Evolutionary conservation across 2,888 invertebrate species (phyloP), one percentile per base, ranked within the genome.

Genomic region (Drosophila quasianomalipes): DNA sequence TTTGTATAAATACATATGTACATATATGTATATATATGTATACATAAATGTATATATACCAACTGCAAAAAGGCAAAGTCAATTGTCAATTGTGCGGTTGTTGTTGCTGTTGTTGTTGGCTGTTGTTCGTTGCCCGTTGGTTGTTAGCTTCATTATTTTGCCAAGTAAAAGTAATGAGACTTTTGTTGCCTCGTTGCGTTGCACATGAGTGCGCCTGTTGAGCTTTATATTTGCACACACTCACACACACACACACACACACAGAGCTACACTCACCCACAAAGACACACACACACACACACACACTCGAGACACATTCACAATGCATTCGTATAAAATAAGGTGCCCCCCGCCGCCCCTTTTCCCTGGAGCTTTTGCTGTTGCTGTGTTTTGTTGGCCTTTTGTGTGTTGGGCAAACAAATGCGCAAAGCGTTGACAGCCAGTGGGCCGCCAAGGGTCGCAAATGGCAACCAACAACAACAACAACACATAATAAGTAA

Each of bases 141-240:
- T 66, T 80, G 76, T 87, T 79, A 73, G 88, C 81, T 83, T 89
- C 85, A 90, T 90, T 87, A 87, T 87, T 26, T 87, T 87, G 90
- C 90, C 89, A 88, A 87, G 89, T 83, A 90, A 90, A 87, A 87
- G 90, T 88, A 87, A 87, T 87, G 90, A 87, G 90, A 90, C 89
- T 85, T 89, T 86, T 86, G 86, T 87, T 86, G 89, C 87, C 88
- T 89, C 80, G 88, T 86, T 89, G 86, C 83, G 88, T 85, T 85
- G 81, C 88, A 89, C 89, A 82, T 89, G 89, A 89, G 82, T 89
- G 89, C 89, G 77, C 78, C 82, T 81, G 81, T 81, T 76, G 72
- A 79, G 80, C 79, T 70, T 74, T 78, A 61, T 74, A 81, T 81
- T 81, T 78, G 63, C 69, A 74, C 81, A 59, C 52, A 63, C 60